Base-by-base conservation (phyloP, 2,113 vertebrate genomes). In the Solenodon paradoxus region DNA sequence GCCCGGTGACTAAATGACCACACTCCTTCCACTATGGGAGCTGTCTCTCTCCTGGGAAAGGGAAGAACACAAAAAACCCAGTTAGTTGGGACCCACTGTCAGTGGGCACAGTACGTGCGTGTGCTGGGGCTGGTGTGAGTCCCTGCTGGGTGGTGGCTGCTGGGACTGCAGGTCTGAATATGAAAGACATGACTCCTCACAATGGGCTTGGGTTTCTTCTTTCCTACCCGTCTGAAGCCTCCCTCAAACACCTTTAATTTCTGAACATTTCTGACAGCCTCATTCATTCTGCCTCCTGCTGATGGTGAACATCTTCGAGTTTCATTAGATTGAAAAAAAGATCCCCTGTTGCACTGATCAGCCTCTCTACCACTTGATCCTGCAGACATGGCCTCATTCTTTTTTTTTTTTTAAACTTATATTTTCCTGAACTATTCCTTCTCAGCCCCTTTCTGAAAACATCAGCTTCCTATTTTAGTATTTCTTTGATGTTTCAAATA, bases 21-120 rank as follows among this genome's bases (percentile, higher is more conserved):
- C 98, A 88, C 99, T 99, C 97, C 97, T 98, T 97, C 98, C 99
- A 96, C 99, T 99, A 98, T 98, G 98, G 95, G 99, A 99, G 98
- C 99, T 99, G 97, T 97, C 98, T 97, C 97, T 99, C 96, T 99
- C 99, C 99, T 99, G 97, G 90, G 71, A 57, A 91, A 93, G 8
- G 93, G 38, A 92, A 84, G 16, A 88, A 78, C n/a, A 92, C 5
- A 35, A 26, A 97, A 51, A 0, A n/a, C 51, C 80, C 32, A 90
- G 89, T 97, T 32, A 81, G 71, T 88, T 55, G 81, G 8, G 17
- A n/a, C 8, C 47, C 12, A n/a, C 16, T 38, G 32, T 20, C 38
- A 75, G 57, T 24, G 63, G 66, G 32, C n/a, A 69, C 3, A 80
- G 32, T 8, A 55, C 35, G 77, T 47, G 83, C 20, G 10, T 45